Conservation (phyloP, 2,113 vertebrate species). For the Ictalurus punctatus region DNA sequence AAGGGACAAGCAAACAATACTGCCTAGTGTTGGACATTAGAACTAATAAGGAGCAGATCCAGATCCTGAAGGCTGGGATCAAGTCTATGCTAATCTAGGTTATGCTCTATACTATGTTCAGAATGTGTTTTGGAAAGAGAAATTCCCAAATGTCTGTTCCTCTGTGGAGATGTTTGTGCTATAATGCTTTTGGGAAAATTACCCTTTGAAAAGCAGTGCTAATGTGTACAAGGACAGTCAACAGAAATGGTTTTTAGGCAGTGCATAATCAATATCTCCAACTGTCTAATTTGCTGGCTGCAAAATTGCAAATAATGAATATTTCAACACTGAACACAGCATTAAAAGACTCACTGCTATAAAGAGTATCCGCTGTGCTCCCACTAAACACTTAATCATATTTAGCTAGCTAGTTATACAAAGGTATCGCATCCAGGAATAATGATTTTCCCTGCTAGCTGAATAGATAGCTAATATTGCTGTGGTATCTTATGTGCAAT, state of each 20-base stretch:
- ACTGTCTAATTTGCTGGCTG: not conserved
- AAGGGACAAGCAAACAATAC: not conserved
- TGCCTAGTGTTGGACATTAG: not conserved
- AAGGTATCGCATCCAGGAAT: not conserved
- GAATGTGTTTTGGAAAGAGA: not conserved
- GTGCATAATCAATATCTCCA: not conserved
- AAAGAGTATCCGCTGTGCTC: not conserved
- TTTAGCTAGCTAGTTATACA: not conserved
- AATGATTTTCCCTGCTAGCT: not conserved
- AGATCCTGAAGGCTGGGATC: not conserved
- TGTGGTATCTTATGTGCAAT: not conserved
- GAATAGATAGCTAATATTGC: not conserved
- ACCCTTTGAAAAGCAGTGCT: not conserved
- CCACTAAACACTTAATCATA: not conserved
- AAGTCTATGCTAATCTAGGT: not conserved
- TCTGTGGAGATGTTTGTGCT: not conserved
- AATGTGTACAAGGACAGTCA: not conserved
- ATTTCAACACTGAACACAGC: not conserved
- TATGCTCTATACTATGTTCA: not conserved
- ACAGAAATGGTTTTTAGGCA: not conserved
- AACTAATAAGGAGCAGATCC: not conserved
- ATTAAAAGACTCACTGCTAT: not conserved
- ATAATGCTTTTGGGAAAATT: not conserved
- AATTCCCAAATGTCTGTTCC: not conserved
- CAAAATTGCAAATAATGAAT: constrained; percentile 1